Percentiles rank a stretch among this genome's conserved stretches.
Conservation (phyloP, 1,140 invertebrate species). For the Ephestia elutella region DNA sequence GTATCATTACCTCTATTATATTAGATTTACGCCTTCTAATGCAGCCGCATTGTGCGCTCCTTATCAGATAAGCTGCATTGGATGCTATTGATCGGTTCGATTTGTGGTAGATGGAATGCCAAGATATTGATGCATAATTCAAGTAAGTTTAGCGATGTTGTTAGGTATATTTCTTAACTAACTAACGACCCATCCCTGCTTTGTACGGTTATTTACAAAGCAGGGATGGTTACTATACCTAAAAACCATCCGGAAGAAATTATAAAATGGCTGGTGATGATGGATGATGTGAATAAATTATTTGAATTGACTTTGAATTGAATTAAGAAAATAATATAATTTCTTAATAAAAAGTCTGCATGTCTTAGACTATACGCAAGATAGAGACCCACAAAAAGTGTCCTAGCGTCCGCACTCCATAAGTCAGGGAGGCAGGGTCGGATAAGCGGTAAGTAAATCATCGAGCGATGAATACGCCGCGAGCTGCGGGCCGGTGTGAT, state of each 20-base stretch:
- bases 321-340: no score
- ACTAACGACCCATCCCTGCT: no score
- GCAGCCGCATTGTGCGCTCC: not conserved
- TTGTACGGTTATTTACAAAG: no score
- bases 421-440: conserved; percentile 48
- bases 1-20: not conserved
- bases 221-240: no score
- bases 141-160: no score
- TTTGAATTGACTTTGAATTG: no score
- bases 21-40: conserved; percentile 3
- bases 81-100: not conserved
- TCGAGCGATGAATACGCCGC: conserved; percentile 49
- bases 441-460: conserved; percentile 67
- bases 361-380: not conserved
- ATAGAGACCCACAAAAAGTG: not conserved
- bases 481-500: conserved; percentile 37
- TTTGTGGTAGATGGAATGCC: not conserved
- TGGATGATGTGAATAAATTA: no score
- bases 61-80: not conserved
- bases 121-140: not conserved
- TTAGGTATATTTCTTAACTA: no score
- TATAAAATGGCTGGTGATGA: no score
- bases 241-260: no score
- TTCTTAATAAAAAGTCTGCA: no score
- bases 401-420: conserved; percentile 28